Evolutionary conservation across 2,888 invertebrate species (phyloP).

Genomic region (Nymphalis urticae): DNA sequence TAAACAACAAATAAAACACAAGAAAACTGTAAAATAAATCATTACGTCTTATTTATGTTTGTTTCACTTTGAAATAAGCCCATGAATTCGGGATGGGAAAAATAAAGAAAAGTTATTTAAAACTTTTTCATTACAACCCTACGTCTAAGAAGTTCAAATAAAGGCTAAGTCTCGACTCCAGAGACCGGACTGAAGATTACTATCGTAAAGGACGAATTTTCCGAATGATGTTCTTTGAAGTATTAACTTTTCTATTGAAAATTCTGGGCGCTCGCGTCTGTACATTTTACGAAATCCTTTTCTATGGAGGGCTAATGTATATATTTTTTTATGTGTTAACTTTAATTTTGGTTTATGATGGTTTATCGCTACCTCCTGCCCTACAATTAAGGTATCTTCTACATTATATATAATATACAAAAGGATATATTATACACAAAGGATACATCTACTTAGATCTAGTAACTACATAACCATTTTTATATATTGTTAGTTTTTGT

Average conservation of each 20-base stretch:
- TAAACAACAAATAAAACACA: not conserved
- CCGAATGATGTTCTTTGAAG: slow-evolving; percentile 36
- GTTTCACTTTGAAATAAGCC: not conserved
- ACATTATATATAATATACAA: not conserved
- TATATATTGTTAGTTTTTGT: no score
- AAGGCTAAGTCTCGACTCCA: slow-evolving; percentile 27
- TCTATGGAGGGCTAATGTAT: slow-evolving; percentile 9
- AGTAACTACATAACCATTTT: no score
- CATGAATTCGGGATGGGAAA: slow-evolving; percentile 14
- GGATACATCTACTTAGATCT: not conserved
- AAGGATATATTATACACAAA: not conserved
- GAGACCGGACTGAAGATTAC: slow-evolving; percentile 28
- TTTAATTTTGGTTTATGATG: not conserved
- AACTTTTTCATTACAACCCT: slow-evolving; percentile 27
- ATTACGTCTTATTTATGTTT: not conserved
- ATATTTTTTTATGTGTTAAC: not conserved
- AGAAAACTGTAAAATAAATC: not conserved
- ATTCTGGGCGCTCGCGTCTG: slow-evolving; percentile 14
- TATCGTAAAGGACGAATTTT: slow-evolving; percentile 38
- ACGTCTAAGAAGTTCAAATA: slow-evolving; percentile 25
- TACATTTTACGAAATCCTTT: slow-evolving; percentile 21
- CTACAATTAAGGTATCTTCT: no score
- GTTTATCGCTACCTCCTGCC: no score
- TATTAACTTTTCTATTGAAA: slow-evolving; percentile 33
- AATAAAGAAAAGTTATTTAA: slow-evolving; percentile 13